phyloP scores from a whole-genome alignment of 30 jellyfish, hydroid and myxozoan species.

The Calvadosia cruxmelitensis region DNA sequence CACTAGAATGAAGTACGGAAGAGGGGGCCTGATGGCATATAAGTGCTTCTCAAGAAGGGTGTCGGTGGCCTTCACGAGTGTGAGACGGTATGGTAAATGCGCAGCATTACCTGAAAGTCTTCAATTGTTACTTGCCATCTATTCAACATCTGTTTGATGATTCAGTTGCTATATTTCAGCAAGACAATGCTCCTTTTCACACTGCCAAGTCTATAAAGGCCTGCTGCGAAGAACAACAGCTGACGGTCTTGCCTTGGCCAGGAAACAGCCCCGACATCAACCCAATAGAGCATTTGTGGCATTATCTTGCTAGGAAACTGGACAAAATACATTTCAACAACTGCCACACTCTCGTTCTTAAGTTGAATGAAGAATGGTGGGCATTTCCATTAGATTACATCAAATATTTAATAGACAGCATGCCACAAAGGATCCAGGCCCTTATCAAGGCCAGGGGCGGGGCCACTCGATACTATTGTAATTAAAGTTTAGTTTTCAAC shows the following conservation, averaged over 20 bases:
- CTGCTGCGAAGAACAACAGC: background rate
- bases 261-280: too few species aligned
- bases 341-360: too few species aligned
- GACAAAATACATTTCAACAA: background rate
- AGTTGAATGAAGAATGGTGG: background rate
- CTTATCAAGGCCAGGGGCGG: background rate
- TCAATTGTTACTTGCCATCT: constrained; percentile 6
- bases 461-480: background rate
- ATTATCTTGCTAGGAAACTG: constrained; percentile 3
- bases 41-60: constrained; percentile 5
- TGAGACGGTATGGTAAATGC: constrained; percentile 7
- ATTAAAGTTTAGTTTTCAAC: too few species aligned
- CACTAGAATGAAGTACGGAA: constrained; percentile 29
- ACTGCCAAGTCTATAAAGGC: constrained; percentile 9
- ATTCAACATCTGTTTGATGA: background rate
- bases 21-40: constrained; percentile 26
- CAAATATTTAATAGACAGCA: background rate
- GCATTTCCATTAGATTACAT: background rate
- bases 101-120: constrained; percentile 5
- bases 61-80: constrained; percentile 11
- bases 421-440: background rate
- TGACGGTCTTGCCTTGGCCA: constrained; percentile 11
- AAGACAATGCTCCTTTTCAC: constrained; percentile 17
- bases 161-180: background rate
- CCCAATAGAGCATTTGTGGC: constrained; percentile 17